These are phyloP conservation scores for Pocillopora damicornis DNA, from an alignment of 64 coral and sea anemone species.

Conservation along the genomic window DNA sequence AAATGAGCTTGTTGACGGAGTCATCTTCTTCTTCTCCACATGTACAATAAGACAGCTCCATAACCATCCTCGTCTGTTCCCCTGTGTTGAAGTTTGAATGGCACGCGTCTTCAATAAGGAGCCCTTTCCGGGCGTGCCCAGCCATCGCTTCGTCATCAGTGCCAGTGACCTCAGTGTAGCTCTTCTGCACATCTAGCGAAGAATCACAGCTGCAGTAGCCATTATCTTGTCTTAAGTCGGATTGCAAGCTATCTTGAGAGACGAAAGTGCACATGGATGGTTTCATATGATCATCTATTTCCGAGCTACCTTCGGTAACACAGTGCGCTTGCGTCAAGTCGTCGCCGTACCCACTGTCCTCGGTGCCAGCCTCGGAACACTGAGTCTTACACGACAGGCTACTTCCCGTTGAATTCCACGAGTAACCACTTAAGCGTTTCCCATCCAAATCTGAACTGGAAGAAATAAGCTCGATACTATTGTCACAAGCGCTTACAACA, in stretches of 20 bases:
- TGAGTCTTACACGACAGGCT: constrained; percentile 20
- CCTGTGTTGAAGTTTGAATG: not conserved
- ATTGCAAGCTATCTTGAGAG: not conserved
- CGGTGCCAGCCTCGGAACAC: constrained; percentile 24
- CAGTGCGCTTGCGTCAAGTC: not conserved
- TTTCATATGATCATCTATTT: not conserved
- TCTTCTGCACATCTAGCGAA: not conserved
- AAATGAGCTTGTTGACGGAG: not conserved
- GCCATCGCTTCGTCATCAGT: not conserved
- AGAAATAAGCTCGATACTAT: not conserved
- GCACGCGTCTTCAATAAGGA: not conserved
- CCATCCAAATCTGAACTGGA: not conserved
- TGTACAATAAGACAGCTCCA: not conserved
- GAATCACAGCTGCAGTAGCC: not conserved
- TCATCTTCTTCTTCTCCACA: not conserved
- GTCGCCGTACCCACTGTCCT: constrained; percentile 27
- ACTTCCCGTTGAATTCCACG: constrained; percentile 36
- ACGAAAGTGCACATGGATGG: not conserved
- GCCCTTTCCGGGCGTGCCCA: not conserved
- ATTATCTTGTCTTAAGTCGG: not conserved
- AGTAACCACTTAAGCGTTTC: constrained; percentile 24
- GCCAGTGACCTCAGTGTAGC: not conserved
- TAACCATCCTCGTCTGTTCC: not conserved
- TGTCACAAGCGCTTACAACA: not conserved
- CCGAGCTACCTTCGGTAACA: not conserved